phyloP scores from a whole-genome alignment of 2,888 invertebrate species.

The Entomobrya multifasciata region DNA sequence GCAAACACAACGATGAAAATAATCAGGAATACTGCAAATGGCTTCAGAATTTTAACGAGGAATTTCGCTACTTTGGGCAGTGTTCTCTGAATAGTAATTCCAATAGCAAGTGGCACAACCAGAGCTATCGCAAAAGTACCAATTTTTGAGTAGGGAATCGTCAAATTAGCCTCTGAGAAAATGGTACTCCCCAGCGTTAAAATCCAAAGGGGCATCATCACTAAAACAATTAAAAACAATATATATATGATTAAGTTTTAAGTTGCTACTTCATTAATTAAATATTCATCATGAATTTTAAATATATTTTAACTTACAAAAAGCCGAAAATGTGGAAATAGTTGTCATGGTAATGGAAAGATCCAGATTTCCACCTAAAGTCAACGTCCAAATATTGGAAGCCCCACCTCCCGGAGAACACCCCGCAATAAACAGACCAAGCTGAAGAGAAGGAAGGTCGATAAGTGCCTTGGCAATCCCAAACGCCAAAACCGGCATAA shows the following conservation, averaged over 20 bases:
- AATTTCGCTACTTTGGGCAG: slow-evolving; percentile 86
- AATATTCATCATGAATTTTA: neutral
- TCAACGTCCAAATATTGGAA: slow-evolving; percentile 97
- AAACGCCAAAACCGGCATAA: slow-evolving; percentile 89
- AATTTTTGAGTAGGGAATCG: slow-evolving; percentile 90
- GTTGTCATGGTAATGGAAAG: slow-evolving; percentile 97
- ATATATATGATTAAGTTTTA: neutral
- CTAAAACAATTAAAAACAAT: slow-evolving; percentile 82
- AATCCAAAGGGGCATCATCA: slow-evolving; percentile 94
- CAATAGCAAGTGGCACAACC: slow-evolving; percentile 88
- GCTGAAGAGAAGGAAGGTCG: slow-evolving; percentile 85
- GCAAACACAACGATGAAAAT: slow-evolving; percentile 92
- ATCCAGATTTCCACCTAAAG: slow-evolving; percentile 95
- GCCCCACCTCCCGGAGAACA: slow-evolving; percentile 96
- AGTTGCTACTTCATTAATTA: no score
- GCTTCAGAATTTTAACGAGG: slow-evolving; percentile 91
- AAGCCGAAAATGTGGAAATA: slow-evolving; percentile 91
- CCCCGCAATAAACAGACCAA: slow-evolving; percentile 94
- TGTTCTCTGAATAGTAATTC: slow-evolving; percentile 85
- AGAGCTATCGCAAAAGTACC: slow-evolving; percentile 88
- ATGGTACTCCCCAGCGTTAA: slow-evolving; percentile 82
- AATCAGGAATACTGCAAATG: slow-evolving; percentile 93
- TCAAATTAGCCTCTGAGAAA: slow-evolving; percentile 82
- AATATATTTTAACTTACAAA: slow-evolving; percentile 84
- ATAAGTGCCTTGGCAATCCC: slow-evolving; percentile 65